phyloP scores from a whole-genome alignment of 1,140 invertebrate species.

The Diprion similis region DNA sequence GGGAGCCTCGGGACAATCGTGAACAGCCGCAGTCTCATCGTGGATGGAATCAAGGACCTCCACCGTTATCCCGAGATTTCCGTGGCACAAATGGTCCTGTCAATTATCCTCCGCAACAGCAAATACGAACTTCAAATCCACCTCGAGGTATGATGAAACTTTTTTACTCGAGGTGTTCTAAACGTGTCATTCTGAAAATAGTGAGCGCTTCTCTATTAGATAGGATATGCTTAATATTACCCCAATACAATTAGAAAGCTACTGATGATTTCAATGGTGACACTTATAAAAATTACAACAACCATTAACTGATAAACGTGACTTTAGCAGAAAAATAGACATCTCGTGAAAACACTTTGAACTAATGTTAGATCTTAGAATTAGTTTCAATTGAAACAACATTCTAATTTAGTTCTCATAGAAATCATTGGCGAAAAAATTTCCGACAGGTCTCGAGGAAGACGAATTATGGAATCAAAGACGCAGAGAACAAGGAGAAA shows the following conservation, averaged over 20 bases:
- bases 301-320: too few species aligned
- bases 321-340: too few species aligned
- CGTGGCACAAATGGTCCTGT: slow-evolving; percentile 42
- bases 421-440: too few species aligned
- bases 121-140: slow-evolving; percentile 45
- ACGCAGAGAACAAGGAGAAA: slow-evolving; percentile 71
- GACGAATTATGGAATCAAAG: slow-evolving; percentile 78
- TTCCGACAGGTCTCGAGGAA: slow-evolving; percentile 64
- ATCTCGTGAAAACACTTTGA: too few species aligned
- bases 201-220: too few species aligned
- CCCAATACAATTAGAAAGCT: too few species aligned
- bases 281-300: too few species aligned
- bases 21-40: slow-evolving; percentile 40
- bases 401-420: too few species aligned
- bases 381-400: background rate
- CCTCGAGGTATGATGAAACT: slow-evolving; percentile 42
- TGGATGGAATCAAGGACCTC: slow-evolving; percentile 47
- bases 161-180: background rate
- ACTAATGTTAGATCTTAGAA: too few species aligned
- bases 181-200: background rate
- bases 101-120: slow-evolving; percentile 41
- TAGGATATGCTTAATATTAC: too few species aligned
- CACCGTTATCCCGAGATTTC: slow-evolving; percentile 44
- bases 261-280: too few species aligned
- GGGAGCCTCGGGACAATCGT: slow-evolving; percentile 35